Evolutionary conservation across 92 coral and sea anemone genomes (phyloP).

Genomic region (Zoanthus solanderi): DNA sequence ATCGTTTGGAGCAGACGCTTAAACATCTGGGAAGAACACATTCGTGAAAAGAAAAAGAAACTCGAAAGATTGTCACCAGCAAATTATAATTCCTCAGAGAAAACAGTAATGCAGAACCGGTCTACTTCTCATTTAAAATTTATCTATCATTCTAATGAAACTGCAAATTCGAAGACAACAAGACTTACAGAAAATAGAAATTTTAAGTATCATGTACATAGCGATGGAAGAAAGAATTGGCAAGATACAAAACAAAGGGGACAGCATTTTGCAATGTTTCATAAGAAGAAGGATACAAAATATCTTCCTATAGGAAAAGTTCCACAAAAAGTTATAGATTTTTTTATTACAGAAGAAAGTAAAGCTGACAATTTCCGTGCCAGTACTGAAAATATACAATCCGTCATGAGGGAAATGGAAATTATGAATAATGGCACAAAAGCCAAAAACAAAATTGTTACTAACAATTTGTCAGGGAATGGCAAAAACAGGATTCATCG

Average conservation of each 20-base stretch:
- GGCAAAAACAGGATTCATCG: neutral
- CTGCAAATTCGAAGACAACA: neutral
- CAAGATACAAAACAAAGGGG: neutral
- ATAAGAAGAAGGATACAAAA: neutral
- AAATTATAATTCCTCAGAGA: neutral
- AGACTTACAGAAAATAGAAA: neutral
- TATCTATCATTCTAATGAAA: neutral
- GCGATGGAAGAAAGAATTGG: neutral
- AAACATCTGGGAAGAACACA: conserved; percentile 4
- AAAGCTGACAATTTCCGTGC: neutral
- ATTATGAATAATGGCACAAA: neutral
- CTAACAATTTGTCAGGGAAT: neutral
- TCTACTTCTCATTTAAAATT: neutral
- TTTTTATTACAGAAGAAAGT: neutral
- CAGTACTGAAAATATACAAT: neutral
- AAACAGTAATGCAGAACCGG: neutral
- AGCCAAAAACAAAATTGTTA: neutral
- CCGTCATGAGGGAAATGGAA: neutral
- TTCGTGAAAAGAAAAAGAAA: neutral
- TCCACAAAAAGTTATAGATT: neutral
- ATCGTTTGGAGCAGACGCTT: conserved; percentile 7
- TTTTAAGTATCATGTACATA: too few relatives aligned
- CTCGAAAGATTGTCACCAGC: neutral
- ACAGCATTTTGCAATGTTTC: neutral
- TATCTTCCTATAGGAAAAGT: neutral